Conservation (phyloP, 2,888 invertebrate genomes). For the Tipula lateralis region DNA sequence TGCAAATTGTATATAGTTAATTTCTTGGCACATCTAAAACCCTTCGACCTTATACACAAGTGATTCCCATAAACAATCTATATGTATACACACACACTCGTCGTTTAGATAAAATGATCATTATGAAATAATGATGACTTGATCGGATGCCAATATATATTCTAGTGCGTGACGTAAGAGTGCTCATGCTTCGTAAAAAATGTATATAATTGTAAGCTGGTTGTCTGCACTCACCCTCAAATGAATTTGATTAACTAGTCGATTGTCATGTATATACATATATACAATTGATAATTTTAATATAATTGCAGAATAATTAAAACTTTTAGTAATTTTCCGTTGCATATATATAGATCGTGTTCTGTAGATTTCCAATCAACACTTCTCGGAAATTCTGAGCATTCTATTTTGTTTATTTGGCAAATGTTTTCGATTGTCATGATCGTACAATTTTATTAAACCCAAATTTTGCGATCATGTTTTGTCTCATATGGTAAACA, state of each 20-base stretch:
- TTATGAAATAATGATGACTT: neutral
- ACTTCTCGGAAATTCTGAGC: neutral
- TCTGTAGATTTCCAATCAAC: neutral
- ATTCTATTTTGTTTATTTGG: neutral
- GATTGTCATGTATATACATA: no score
- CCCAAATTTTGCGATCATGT: neutral
- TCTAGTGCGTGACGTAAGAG: neutral
- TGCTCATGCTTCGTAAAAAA: neutral
- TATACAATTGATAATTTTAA: neutral
- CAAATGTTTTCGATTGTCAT: neutral
- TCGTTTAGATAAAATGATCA: neutral
- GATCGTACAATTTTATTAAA: neutral
- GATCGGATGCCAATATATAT: neutral
- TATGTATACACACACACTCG: no score
- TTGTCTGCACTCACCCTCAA: neutral
- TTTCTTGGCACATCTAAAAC: neutral
- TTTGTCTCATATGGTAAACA: neutral
- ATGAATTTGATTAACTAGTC: neutral
- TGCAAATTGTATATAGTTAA: neutral
- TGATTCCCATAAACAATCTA: slow-evolving; percentile 6
- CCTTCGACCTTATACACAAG: neutral
- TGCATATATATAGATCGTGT: no score
- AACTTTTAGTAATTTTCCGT: neutral
- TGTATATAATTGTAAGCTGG: neutral
- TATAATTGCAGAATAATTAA: neutral